A percentile compares a stretch with the other conserved stretches of the same genome.
phyloP scores from a whole-genome alignment of 2,113 vertebrate species.

The Crotalus helleri region DNA sequence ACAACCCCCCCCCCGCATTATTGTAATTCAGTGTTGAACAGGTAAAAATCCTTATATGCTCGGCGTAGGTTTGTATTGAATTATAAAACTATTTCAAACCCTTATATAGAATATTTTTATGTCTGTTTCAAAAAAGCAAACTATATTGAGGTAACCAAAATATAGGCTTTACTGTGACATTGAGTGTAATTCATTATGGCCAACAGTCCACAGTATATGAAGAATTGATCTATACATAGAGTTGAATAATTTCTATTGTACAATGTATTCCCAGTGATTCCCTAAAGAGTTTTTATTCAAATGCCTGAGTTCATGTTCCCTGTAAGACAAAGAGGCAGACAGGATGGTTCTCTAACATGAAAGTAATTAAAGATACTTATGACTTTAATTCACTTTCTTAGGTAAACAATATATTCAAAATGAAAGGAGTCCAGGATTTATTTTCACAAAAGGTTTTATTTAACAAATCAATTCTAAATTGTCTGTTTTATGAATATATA shows the following conservation, averaged over 20 bases:
- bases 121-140: not conserved
- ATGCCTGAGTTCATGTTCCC: conserved; percentile 52
- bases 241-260: conserved; percentile 59
- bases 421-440: not conserved
- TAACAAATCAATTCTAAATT: conserved; percentile 24
- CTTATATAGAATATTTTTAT: conserved; percentile 20
- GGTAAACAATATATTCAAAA: conserved; percentile 23
- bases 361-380: conserved; percentile 38
- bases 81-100: conserved; percentile 39
- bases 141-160: conserved; percentile 50
- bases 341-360: conserved; percentile 18
- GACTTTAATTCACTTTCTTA: conserved; percentile 24
- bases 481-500: conserved; percentile 28
- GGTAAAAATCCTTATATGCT: conserved; percentile 47
- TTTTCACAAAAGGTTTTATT: conserved; percentile 6
- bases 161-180: conserved; percentile 25
- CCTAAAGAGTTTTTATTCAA: conserved; percentile 59
- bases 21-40: conserved; percentile 3
- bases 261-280: conserved; percentile 40
- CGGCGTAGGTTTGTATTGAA: conserved; percentile 27
- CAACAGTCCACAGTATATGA: conserved; percentile 17
- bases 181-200: conserved; percentile 38
- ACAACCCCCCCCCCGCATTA: not conserved
- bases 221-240: conserved; percentile 49
- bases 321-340: conserved; percentile 6